A percentile compares a stretch with the other conserved stretches of the same genome.
These are phyloP conservation scores for Poecilobothrus nobilitatus DNA, from an alignment of 2,888 invertebrate species.

Conservation along the genomic window DNA sequence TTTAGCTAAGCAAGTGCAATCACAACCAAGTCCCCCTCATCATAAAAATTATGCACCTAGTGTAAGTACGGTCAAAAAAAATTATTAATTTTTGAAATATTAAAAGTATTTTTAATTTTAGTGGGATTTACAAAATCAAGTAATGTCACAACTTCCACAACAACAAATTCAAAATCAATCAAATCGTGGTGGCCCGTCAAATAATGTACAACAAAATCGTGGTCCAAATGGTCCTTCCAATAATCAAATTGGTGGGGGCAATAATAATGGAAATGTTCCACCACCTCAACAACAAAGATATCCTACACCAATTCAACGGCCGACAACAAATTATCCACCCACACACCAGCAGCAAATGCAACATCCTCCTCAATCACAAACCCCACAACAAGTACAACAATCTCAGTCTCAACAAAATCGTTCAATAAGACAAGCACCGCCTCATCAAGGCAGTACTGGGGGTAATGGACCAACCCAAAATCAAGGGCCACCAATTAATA, in stretches of 20 bases:
- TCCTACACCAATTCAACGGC: constrained; percentile 42
- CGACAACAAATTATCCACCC: constrained; percentile 39
- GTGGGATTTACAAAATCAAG: constrained; percentile 42
- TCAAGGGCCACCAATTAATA: constrained; percentile 33
- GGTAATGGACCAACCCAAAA: constrained; percentile 16
- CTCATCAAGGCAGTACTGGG: constrained; percentile 23
- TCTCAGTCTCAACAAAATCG: constrained; percentile 27
- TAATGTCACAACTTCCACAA: constrained; percentile 48
- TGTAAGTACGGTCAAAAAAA: constrained; percentile 32
- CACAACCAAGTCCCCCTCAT: constrained; percentile 44
- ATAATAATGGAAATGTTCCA: constrained; percentile 28
- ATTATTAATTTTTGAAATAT: not conserved
- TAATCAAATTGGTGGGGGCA: constrained; percentile 30
- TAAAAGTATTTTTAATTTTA: constrained; percentile 21
- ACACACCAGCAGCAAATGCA: constrained; percentile 19
- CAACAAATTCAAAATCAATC: constrained; percentile 31
- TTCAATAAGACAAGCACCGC: constrained; percentile 22
- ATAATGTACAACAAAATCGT: constrained; percentile 28
- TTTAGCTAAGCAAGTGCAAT: constrained; percentile 43
- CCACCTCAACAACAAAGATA: constrained; percentile 34
- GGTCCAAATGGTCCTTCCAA: constrained; percentile 20
- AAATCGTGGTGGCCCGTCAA: constrained; percentile 27
- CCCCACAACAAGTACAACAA: constrained; percentile 30
- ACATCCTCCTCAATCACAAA: constrained; percentile 33
- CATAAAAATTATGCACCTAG: constrained; percentile 41